phyloP scores from a whole-genome alignment of 2,888 invertebrate species.

The Neoascia interrupta region DNA sequence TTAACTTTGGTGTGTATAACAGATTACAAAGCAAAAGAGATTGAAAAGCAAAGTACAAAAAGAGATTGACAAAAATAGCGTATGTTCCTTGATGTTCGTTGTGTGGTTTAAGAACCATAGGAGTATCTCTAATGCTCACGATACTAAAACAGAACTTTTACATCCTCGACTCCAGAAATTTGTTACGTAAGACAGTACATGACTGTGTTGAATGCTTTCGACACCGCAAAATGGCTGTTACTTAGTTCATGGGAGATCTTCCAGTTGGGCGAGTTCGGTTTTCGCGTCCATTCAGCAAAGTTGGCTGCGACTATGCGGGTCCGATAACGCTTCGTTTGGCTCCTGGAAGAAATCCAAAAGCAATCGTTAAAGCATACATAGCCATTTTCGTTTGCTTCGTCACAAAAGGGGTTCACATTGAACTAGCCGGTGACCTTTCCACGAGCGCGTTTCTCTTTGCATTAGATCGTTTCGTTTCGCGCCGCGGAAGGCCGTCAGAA shows the following conservation, averaged over 20 bases:
- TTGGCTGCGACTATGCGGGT: slow-evolving; percentile 27
- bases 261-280: slow-evolving; percentile 22
- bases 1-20: no score
- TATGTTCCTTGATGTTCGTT: no score
- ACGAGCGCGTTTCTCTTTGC: slow-evolving; percentile 14
- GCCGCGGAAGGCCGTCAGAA: slow-evolving; percentile 28
- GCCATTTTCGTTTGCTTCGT: slow-evolving; percentile 34
- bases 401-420: slow-evolving; percentile 38
- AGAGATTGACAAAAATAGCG: no score
- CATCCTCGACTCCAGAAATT: slow-evolving; percentile 16
- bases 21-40: no score
- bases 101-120: no score
- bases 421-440: slow-evolving; percentile 27
- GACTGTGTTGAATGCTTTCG: slow-evolving; percentile 33
- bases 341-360: slow-evolving; percentile 20
- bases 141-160: slow-evolving; percentile 10
- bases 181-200: slow-evolving; percentile 28
- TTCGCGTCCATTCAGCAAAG: slow-evolving; percentile 30
- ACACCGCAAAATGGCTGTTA: slow-evolving; percentile 4
- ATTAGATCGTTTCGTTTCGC: no score
- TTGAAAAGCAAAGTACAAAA: no score
- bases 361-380: slow-evolving; percentile 27
- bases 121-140: background rate
- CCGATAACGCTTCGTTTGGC: background rate
- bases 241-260: slow-evolving; percentile 48